phyloP scores from a whole-genome alignment of 2,113 vertebrate species.

The Equus quagga region DNA sequence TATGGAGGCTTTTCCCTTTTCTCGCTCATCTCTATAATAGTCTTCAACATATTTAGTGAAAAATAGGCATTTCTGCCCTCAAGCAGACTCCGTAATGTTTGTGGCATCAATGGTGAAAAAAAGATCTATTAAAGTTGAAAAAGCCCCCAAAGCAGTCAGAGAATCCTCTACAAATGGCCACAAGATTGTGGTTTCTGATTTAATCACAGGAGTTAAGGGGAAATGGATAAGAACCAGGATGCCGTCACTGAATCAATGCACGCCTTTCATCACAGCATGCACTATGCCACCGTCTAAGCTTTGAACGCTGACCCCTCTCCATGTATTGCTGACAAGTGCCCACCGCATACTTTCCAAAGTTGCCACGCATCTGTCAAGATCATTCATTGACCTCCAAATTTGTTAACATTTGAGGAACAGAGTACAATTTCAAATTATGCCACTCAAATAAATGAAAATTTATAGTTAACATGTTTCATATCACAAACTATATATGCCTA shows the following conservation, averaged over 20 bases:
- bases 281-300: background rate
- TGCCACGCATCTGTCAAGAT: background rate
- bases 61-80: background rate
- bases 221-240: background rate
- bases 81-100: background rate
- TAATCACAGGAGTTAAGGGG: background rate
- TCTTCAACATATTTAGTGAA: background rate
- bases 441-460: background rate
- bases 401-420: background rate
- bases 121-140: background rate
- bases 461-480: background rate
- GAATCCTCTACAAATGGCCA: background rate
- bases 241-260: background rate
- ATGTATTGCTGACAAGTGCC: no score
- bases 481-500: background rate
- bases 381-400: background rate
- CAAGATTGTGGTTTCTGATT: background rate
- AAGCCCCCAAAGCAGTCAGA: background rate
- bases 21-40: background rate
- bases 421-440: background rate
- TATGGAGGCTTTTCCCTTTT: background rate
- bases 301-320: background rate
- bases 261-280: background rate
- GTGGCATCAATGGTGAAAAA: background rate
- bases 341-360: background rate